Base-by-base conservation (phyloP, 2,888 invertebrate species). In the Pollenia angustigena region DNA sequence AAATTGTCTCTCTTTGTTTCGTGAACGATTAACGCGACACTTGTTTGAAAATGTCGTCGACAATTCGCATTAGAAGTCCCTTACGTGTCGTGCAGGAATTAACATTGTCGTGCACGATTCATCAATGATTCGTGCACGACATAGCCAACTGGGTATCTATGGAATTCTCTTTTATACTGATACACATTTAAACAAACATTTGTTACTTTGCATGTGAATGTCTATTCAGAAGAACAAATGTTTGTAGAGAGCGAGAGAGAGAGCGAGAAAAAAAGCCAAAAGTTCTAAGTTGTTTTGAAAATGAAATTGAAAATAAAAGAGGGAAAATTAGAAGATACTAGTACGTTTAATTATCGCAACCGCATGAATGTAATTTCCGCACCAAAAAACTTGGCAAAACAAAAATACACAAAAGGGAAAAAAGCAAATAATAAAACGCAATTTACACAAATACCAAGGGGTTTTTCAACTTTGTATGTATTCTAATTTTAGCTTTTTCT, bases 311-410 rank as follows among this genome's bases (percentile, higher is more conserved):
- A 69, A 82, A 74, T 79, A 58, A 79, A 85, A 54, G 52, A 81
- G 71, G 69, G 80, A 89, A 90, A 89, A 90, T 91, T 89, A 71
- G 79, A 85, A 76, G 79, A 82, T 74, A 85, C 82, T 79, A 75
- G 79, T 82, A 69, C 90, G 90, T 91, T 92, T 92, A 92, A 92
- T 91, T 92, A 92, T 90, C 89, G 90, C 89, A 90, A 90, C 91
- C 90, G 89, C 89, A 90, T 86, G 88, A 90, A 91, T 90, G 91
- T 90, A 90, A 91, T 91, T 91, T 92, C 89, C 89, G 89, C 84
- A 79, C 82, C 68, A 72, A 75, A 69, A 69, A 82, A 81, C 68
- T 60, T 75, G 44, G 46, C 8, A 60, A 81, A 75, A 75, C 3
- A 44, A 75, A 81, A 76, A 66, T 50, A 74, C 6, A 42, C 62